Base-by-base conservation (phyloP, 2,113 vertebrate species). In the Poicephalus meyeri region DNA sequence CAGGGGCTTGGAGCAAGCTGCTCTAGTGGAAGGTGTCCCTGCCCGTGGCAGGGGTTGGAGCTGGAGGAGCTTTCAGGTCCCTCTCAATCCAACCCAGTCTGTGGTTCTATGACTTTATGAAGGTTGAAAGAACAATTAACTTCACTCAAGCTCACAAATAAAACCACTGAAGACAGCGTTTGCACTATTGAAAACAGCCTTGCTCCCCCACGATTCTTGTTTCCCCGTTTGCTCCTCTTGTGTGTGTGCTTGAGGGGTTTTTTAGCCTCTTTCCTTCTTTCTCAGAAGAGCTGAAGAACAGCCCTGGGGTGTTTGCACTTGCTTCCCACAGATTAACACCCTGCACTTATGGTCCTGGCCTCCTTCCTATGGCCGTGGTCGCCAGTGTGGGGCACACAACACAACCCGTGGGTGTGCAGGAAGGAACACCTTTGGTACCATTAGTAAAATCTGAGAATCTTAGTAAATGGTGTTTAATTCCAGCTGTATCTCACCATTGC, bases 371-470 rank as follows among this genome's bases (percentile, higher is more conserved):
- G 5, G 86, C 61, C 33, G 17, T 0, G 1, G 25, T 16, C 39
- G 35, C 72, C 49, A 10, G 39, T 18, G 13, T 1, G 17, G 47
- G 42, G 72, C 2, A 4, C 4, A 6, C 10, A 6, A 14, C 21
- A 23, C 41, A 35, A 6, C 2, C 35, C 33, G 1, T 26, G 2
- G 47, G 20, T 25, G n/a, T 1, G 6, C 0, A 2, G 49, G 35
- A 63, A 70, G 49, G 15, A 35, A 10, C 5, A 3, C 10, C 56
- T n/a, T 41, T 31, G 20, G 11, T 35, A 70, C 29, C 14, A 4
- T 25, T 26, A 61, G 24, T 24, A 39, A 33, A 25, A 25, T 14
- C 13, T 19, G 3, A 28, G 39, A 46, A 17, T 3, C 16, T 17
- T 46, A 47, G 10, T 2, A 53, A 35, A 33, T 12, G 31, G 33